A percentile compares a stretch with the other conserved stretches of the same genome.
Evolutionary conservation across 2,797 vertebrate genomes (phyloP).

Genomic region (Knipowitschia caucasica): DNA sequence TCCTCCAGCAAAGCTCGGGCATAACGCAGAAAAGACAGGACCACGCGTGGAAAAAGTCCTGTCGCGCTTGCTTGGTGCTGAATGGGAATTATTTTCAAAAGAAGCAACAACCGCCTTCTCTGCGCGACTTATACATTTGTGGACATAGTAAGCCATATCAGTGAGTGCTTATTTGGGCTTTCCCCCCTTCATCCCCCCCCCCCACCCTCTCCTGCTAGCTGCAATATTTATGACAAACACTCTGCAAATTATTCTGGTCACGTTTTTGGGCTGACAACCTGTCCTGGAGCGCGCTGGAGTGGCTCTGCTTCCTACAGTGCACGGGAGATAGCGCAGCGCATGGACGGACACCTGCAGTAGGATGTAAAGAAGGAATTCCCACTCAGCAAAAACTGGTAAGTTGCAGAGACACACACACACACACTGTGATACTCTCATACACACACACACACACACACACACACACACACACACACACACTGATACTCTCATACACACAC

Average conservation of each 20-base stretch:
- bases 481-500: too few species aligned
- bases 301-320: conserved; percentile 57
- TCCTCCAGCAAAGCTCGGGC: conserved; percentile 23
- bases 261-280: conserved; percentile 71
- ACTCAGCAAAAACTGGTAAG: conserved; percentile 69
- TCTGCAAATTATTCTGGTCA: conserved; percentile 71
- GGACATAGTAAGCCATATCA: too few species aligned
- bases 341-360: conserved; percentile 73
- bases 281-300: conserved; percentile 70
- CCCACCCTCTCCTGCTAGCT: too few species aligned
- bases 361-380: conserved; percentile 76
- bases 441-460: too few species aligned
- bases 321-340: conserved; percentile 56
- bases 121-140: too few species aligned
- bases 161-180: too few species aligned
- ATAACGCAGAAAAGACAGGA: conserved; percentile 45
- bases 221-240: conserved; percentile 68
- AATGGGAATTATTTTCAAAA: conserved; percentile 18
- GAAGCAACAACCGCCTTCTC: conserved; percentile 15
- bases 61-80: conserved; percentile 30
- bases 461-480: too few species aligned
- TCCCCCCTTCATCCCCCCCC: too few species aligned
- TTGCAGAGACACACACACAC: conserved; percentile 56
- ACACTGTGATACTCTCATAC: too few species aligned
- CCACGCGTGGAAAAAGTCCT: conserved; percentile 44